Evolutionary conservation across 2,113 vertebrate genomes (phyloP).

Genomic region (Brachirus orientalis): DNA sequence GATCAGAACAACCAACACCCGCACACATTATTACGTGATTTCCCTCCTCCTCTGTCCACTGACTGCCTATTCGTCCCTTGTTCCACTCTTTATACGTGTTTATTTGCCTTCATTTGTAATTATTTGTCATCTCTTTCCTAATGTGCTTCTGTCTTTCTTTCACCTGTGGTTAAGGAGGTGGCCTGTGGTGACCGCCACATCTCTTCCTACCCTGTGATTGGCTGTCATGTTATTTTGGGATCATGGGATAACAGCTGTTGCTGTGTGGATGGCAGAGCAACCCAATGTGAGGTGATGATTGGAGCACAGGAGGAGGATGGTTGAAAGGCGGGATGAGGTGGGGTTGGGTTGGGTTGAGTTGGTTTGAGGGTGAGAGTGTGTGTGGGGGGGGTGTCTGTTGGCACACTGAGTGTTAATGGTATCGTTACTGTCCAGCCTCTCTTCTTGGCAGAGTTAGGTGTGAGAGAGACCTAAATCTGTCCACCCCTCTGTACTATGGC

Average conservation of each 20-base stretch:
- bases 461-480: slow-evolving; percentile 80
- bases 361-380: neutral
- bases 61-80: neutral
- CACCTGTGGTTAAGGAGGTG: slow-evolving; percentile 41
- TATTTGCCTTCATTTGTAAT: neutral
- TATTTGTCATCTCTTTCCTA: neutral
- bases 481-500: slow-evolving; percentile 79
- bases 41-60: slow-evolving; percentile 42
- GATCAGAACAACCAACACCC: slow-evolving; percentile 50
- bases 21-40: slow-evolving; percentile 56
- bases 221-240: slow-evolving; percentile 78
- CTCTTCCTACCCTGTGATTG: slow-evolving; percentile 56
- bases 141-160: slow-evolving; percentile 32
- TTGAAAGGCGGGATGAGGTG: neutral
- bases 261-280: slow-evolving; percentile 65
- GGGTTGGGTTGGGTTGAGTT: neutral
- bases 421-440: slow-evolving; percentile 66
- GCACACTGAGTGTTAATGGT: slow-evolving; percentile 77
- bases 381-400: slow-evolving; percentile 44
- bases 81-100: slow-evolving; percentile 2
- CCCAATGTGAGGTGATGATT: slow-evolving; percentile 63
- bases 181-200: slow-evolving; percentile 43
- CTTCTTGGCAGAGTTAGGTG: slow-evolving; percentile 72
- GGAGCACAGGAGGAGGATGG: slow-evolving; percentile 50
- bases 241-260: slow-evolving; percentile 75